Conservation (phyloP, 2,888 invertebrate genomes). For the Amphipyra berbera region DNA sequence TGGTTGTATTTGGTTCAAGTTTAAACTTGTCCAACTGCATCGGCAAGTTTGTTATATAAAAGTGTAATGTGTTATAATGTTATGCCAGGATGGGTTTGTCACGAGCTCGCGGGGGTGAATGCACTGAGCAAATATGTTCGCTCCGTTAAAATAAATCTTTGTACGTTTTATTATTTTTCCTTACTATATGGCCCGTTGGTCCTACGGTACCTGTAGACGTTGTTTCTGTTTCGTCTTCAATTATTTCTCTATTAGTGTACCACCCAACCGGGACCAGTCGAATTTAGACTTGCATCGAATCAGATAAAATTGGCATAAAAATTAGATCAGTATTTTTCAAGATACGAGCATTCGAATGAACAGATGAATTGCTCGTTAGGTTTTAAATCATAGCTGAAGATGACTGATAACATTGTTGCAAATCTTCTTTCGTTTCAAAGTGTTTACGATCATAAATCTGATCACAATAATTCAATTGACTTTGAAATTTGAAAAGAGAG, state of each 20-base stretch:
- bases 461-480: slow-evolving; percentile 5
- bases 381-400: background rate
- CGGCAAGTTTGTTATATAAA: slow-evolving; percentile 52
- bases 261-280: slow-evolving; percentile 1
- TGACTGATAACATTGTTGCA: slow-evolving; percentile 15
- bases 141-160: slow-evolving; percentile 76
- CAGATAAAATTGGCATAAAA: slow-evolving; percentile 6
- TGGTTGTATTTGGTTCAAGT: slow-evolving; percentile 45
- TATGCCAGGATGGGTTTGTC: slow-evolving; percentile 80
- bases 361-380: background rate
- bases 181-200: slow-evolving; percentile 35
- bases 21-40: slow-evolving; percentile 44
- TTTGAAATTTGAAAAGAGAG: slow-evolving; percentile 21
- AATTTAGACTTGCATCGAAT: slow-evolving; percentile 6
- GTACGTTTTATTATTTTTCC: slow-evolving; percentile 61
- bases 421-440: slow-evolving; percentile 7
- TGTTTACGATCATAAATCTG: background rate
- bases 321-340: slow-evolving; percentile 16
- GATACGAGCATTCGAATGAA: background rate
- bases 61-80: slow-evolving; percentile 71
- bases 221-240: slow-evolving; percentile 17
- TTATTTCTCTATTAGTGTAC: slow-evolving; percentile 22
- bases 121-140: slow-evolving; percentile 78
- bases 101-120: slow-evolving; percentile 80
- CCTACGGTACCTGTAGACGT: slow-evolving; percentile 32